Evolutionary conservation across 2,888 invertebrate genomes (phyloP), one percentile per base, ranked within the genome.

Genomic region (Polymixis flavicincta): DNA sequence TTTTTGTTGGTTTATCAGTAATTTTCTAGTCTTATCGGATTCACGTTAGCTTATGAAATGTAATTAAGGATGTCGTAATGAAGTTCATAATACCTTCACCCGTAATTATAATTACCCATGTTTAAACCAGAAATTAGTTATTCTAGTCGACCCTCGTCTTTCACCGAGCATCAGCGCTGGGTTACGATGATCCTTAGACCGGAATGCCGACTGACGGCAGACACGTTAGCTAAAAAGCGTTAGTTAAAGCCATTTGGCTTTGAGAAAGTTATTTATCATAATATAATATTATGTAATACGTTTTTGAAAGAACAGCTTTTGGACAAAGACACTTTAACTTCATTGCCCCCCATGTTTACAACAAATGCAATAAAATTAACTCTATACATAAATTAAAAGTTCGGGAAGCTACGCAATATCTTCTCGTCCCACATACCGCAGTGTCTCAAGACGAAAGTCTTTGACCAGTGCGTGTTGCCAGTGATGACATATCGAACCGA

Each of bases 131-230:
- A 50, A 73, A 77, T 73, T 77, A 81, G 67, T 65, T 70, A 59
- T 65, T 70, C 25, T 48, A 28, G 71, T 50, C 60, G 74, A 68
- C 71, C 78, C 71, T 65, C 52, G 78, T 82, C 83, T 74, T 71
- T 78, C 85, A 72, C 42, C 55, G 69, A 22, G 74, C 54, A 50
- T 83, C 68, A 78, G 64, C 54, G 50, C 50, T 55, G 71, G 72
- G 74, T 82, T 82, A 85, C 42, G 78, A 42, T 72, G 83, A 83
- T 78, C 83, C 77, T 72, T 72, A 74, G 82, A 73, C 74, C 71
- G 78, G 14, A 68, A 59, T 57, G 59, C 52, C 32, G 60, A 54
- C 42, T 85, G 82, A 85, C 85, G 72, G 85, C 85, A 68, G 11
- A 11, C 13, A 7, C 22, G 28, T 45, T 57, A 22, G 37, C 37